Evolutionary conservation across 1,140 invertebrate species (phyloP), one percentile per base, ranked within the genome.

Genomic region (Leguminivora glycinivorella): DNA sequence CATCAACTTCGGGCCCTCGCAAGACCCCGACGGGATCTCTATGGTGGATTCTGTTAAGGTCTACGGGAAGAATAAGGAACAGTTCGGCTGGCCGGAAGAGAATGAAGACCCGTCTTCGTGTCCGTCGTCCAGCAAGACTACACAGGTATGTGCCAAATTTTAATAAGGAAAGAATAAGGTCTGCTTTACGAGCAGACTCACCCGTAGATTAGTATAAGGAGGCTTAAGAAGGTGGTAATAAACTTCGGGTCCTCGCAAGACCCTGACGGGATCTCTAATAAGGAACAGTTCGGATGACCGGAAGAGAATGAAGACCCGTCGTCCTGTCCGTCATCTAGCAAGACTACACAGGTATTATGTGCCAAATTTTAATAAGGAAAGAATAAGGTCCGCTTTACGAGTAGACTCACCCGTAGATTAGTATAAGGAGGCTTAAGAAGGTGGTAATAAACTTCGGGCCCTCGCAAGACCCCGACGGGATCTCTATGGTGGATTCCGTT

Each of bases 11-110:
- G 97, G 97, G 69, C 95, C 97, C 2, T 98, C 98, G 31, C 95
- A 95, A 84, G 98, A 99, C 92, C 94, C 96, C 0, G 96, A 97
- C 76, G 95, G 95, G 74, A 95, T 99, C 1, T 98, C 96, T 24
- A 96, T 98, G 94, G 94, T 99, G 2, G 98, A 99, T 90, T 98
- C 96, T 47, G 95, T 99, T 12, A 98, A 98, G 93, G 95, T 94
- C 25, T 97, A 99, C 88, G 98, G 97, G 1, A 98, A 99, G 91
- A 97, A 97, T 2, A 99, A 99, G 92, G 98, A 99, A 85, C 93
- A 95, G 0, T 98, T 99, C 90, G 98, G 98, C 52, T 99, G 98
- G 98, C 98, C 98, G 0, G 98, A 99, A 88, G 98, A 99, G 83
- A 94, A 94, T 12, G 98, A 99, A 81, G 98, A 99, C 73, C 94